Conservation (phyloP, 2,888 invertebrate species). For the Tetramorium bicarinatum region DNA sequence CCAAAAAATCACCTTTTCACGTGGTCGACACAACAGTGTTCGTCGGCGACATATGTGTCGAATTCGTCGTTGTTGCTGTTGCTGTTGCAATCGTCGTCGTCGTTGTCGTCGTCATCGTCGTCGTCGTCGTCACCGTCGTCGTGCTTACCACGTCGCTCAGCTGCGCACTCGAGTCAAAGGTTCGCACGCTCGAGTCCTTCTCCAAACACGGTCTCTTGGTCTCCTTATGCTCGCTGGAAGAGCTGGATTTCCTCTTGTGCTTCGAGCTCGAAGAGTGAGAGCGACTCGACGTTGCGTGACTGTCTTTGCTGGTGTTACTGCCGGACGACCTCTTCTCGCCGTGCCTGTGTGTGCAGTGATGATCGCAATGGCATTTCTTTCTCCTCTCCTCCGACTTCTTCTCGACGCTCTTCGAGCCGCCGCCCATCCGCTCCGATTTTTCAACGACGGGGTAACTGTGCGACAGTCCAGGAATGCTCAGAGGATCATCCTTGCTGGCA, state of each 20-base stretch:
- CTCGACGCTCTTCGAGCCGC: conserved; percentile 66
- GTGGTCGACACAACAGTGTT: conserved; percentile 66
- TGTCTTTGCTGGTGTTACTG: conserved; percentile 68
- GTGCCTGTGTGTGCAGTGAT: conserved; percentile 72
- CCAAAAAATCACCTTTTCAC: conserved; percentile 72
- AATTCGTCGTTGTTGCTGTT: conserved; percentile 62
- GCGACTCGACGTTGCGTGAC: conserved; percentile 67
- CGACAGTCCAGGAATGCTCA: conserved; percentile 56
- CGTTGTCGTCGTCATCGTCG: background rate
- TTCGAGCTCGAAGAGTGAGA: conserved; percentile 79
- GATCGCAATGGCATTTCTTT: conserved; percentile 60
- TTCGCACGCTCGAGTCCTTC: conserved; percentile 63
- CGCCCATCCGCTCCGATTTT: conserved; percentile 58
- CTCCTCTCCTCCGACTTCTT: conserved; percentile 74
- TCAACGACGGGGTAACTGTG: conserved; percentile 62
- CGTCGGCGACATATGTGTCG: conserved; percentile 62
- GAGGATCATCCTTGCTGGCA: conserved; percentile 61
- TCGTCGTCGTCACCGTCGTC: conserved; percentile 15
- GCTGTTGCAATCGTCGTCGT: conserved; percentile 28
- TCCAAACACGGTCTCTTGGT: conserved; percentile 78
- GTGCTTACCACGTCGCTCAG: conserved; percentile 28
- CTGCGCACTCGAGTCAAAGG: conserved; percentile 55
- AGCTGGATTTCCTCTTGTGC: conserved; percentile 81
- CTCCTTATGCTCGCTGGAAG: conserved; percentile 77
- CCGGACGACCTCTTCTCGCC: conserved; percentile 74